These are phyloP conservation scores for Anthopleura xanthogrammica DNA, from an alignment of 92 coral and sea anemone genomes.

Conservation along the genomic window DNA sequence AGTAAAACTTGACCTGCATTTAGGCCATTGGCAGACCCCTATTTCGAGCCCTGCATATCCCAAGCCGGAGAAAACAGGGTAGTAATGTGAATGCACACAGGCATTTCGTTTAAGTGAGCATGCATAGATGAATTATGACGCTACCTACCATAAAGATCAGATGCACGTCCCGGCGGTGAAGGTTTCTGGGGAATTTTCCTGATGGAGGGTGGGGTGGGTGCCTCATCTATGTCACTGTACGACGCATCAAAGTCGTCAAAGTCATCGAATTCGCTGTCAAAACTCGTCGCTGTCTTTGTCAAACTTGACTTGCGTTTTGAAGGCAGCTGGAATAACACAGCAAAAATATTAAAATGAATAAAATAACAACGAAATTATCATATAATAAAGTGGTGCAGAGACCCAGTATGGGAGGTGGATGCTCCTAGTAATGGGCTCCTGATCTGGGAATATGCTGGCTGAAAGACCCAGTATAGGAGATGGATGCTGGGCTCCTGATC, in stretches of 20 bases:
- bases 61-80: no score
- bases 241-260: conserved; percentile 57
- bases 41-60: no score
- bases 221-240: conserved; percentile 82
- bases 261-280: conserved; percentile 14
- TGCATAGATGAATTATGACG: no score
- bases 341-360: neutral
- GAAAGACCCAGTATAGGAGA: no score
- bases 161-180: conserved; percentile 20
- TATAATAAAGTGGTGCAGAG: neutral
- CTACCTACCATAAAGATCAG: conserved; percentile 47
- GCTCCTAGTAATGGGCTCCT: no score
- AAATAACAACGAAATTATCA: neutral
- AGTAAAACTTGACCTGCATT: no score
- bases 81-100: no score
- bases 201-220: conserved; percentile 64
- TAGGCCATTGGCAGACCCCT: no score
- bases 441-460: no score
- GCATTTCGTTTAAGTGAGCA: no score
- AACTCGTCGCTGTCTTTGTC: conserved; percentile 14
- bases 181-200: conserved; percentile 49
- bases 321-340: neutral
- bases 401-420: neutral
- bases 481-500: no score
- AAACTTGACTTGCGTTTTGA: conserved; percentile 14